Conservation (phyloP, 35 echinoderm and acorn worm genomes). For the Anneissia japonica region DNA sequence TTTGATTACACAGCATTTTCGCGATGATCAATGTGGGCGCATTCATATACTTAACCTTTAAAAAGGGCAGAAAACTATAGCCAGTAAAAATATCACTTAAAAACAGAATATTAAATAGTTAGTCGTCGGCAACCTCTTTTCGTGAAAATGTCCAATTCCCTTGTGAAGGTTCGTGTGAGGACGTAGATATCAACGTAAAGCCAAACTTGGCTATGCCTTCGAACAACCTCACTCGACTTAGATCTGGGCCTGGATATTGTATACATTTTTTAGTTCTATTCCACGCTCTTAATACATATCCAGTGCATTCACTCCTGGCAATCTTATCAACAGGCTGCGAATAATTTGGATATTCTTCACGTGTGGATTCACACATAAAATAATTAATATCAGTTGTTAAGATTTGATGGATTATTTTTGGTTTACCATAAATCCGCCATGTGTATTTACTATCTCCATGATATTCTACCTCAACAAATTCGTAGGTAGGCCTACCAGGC, state of each 20-base stretch:
- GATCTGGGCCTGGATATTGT: constrained; percentile 64
- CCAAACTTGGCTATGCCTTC: constrained; percentile 56
- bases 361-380: not conserved
- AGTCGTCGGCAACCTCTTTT: not conserved
- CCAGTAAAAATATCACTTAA: no score
- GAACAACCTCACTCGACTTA: constrained; percentile 76
- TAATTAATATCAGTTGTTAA: not conserved
- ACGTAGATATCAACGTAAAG: constrained; percentile 57
- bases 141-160: constrained; percentile 81
- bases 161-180: constrained; percentile 79
- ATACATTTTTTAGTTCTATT: no score
- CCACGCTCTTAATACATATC: no score
- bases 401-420: constrained; percentile 44
- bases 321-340: not conserved
- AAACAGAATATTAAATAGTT: no score
- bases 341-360: no score
- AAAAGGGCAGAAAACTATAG: no score
- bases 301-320: constrained; percentile 71
- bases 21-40: no score
- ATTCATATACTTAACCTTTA: no score
- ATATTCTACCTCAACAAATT: constrained; percentile 92
- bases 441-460: constrained; percentile 82
- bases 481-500: constrained; percentile 37
- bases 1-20: no score
- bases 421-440: constrained; percentile 80